phyloP scores from a whole-genome alignment of 2,888 invertebrate genomes.

The Phragmatobia fuliginosa region DNA sequence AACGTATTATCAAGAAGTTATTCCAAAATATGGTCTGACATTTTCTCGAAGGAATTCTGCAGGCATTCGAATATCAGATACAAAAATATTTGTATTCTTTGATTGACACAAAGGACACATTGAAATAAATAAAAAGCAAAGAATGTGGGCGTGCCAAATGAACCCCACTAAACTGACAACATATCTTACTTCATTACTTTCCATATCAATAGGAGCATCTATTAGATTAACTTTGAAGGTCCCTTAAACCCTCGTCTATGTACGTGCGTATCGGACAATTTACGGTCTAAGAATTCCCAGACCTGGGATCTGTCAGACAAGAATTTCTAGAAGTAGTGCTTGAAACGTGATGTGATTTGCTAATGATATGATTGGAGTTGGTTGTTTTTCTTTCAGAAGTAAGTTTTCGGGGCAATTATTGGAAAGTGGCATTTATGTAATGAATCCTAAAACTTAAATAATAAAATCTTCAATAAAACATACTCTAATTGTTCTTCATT shows the following conservation, averaged over 20 bases:
- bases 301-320: conserved; percentile 28
- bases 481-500: neutral
- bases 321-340: conserved; percentile 24
- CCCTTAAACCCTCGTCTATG: conserved; percentile 46
- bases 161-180: conserved; percentile 35
- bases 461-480: neutral
- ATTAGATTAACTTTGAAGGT: conserved; percentile 51
- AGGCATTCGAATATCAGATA: conserved; percentile 1
- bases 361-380: conserved; percentile 27
- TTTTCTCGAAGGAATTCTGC: neutral
- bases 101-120: conserved; percentile 32
- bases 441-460: neutral
- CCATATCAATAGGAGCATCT: conserved; percentile 45
- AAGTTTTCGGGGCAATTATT: neutral
- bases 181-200: conserved; percentile 47
- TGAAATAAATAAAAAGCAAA: conserved; percentile 42
- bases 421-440: neutral
- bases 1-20: neutral
- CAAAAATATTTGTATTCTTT: conserved; percentile 5
- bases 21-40: neutral
- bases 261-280: conserved; percentile 31
- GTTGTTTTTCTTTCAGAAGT: conserved; percentile 5
- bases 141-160: conserved; percentile 49
- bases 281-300: conserved; percentile 38
- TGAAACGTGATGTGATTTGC: conserved; percentile 33